These are phyloP conservation scores for Hypotaenidia okinawae DNA, from an alignment of 2,797 vertebrate species.

Conservation along the genomic window DNA sequence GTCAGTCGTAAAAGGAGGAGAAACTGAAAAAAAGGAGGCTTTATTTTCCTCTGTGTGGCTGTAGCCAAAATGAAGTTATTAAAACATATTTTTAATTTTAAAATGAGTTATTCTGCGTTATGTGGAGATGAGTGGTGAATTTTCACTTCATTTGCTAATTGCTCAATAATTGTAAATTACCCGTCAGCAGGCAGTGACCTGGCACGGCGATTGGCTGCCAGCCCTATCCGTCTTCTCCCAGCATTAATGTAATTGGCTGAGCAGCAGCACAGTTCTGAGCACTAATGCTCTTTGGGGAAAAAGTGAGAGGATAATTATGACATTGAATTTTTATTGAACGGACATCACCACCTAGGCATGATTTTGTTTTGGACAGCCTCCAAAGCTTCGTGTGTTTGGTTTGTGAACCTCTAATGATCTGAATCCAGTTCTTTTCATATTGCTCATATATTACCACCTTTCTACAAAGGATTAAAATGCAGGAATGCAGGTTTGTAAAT, in stretches of 20 bases:
- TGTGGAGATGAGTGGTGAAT: conserved; percentile 48
- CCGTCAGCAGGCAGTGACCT: conserved; percentile 40
- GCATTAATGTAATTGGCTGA: conserved; percentile 53
- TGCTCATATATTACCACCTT: conserved; percentile 72
- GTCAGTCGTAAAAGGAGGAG: background rate
- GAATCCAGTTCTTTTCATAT: conserved; percentile 75
- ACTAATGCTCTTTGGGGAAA: conserved; percentile 67
- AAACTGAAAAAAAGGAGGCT: background rate
- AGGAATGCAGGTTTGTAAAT: conserved; percentile 77
- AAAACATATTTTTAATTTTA: conserved; percentile 52
- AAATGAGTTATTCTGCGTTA: conserved; percentile 41
- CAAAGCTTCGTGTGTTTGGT: conserved; percentile 73
- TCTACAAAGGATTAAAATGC: conserved; percentile 78
- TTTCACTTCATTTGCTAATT: conserved; percentile 66
- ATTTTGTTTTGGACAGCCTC: conserved; percentile 75
- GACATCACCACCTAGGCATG: conserved; percentile 75
- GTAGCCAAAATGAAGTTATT: conserved; percentile 39
- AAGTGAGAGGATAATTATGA: conserved; percentile 73
- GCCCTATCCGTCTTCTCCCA: conserved; percentile 46
- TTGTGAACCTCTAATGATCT: conserved; percentile 79
- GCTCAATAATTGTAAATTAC: conserved; percentile 56
- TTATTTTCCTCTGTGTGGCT: background rate
- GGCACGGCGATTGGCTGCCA: conserved; percentile 66
- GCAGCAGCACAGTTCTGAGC: conserved; percentile 38
- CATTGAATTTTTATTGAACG: conserved; percentile 73